Conservation (phyloP, 1,140 invertebrate genomes). For the Trachymyrmex septentrionalis region DNA sequence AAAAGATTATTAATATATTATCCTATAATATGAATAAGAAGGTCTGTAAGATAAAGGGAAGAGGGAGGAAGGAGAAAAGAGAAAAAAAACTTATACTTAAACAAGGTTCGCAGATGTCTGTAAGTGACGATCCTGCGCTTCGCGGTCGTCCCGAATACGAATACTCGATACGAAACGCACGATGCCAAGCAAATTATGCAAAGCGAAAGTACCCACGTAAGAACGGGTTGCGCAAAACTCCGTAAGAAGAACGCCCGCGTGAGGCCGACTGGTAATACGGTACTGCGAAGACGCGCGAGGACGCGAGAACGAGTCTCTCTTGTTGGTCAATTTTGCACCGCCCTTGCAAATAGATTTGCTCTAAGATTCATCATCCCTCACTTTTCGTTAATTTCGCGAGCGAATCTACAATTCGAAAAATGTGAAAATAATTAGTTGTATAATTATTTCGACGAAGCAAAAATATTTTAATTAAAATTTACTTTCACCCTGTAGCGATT, state of each 20-base stretch:
- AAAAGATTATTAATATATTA: background rate
- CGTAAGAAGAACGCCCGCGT: constrained; percentile 75
- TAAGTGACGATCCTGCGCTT: constrained; percentile 66
- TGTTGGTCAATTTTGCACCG: background rate
- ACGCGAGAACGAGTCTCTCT: constrained; percentile 54
- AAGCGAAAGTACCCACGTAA: constrained; percentile 78
- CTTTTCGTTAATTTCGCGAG: background rate
- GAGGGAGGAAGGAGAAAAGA: background rate
- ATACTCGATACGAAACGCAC: constrained; percentile 74
- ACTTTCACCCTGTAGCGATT: background rate
- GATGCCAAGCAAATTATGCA: constrained; percentile 76
- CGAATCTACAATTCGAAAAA: background rate
- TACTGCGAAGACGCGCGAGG: constrained; percentile 53
- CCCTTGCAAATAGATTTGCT: constrained; percentile 29
- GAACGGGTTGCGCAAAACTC: constrained; percentile 73
- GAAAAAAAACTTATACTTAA: background rate
- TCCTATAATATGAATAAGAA: background rate
- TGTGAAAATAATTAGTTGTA: background rate
- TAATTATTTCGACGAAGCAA: background rate
- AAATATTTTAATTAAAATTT: constrained; percentile 9
- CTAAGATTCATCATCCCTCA: constrained; percentile 8
- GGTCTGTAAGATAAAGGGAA: background rate
- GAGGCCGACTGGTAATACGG: constrained; percentile 69
- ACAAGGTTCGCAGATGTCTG: constrained; percentile 23
- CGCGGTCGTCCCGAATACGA: constrained; percentile 73